Evolutionary conservation across 2,113 vertebrate species (phyloP), one percentile per base, ranked within the genome.

Genomic region (Oreochromis niloticus): DNA sequence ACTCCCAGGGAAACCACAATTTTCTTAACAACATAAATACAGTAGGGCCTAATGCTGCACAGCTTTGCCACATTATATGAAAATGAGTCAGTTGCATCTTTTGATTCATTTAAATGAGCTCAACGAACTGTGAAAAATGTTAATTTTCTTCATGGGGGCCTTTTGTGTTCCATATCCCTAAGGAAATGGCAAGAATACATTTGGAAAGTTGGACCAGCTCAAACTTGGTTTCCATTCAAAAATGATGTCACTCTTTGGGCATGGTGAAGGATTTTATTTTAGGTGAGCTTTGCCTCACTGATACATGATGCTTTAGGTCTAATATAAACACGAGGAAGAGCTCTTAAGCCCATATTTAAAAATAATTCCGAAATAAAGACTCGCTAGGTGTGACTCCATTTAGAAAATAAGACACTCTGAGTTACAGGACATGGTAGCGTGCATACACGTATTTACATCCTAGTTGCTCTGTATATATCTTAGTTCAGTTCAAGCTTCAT

Each of bases 51-150:
- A 82, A 79, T 88, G 56, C 41, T 46, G 68, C 63, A 43, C 61
- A 84, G 85, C 80, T 85, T 86, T 55, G 66, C 66, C 68, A 83
- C 86, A 83, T 68, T 80, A 34, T 89, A 90, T 88, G 82, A 93
- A 91, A 91, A 94, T 91, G 87, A 95, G 88, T 88, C 85, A 84
- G 90, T 93, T 93, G 91, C 92, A 93, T 91, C 87, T 93, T 91
- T 90, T 93, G 90, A 93, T 93, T 95, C 79, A 91, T 93, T 94
- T 85, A 91, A 95, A 95, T 95, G 87, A 93, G 94, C 89, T 91
- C 95, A 95, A 88, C 56, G 93, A 95, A 94, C 87, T 94, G 94
- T 94, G 91, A 86, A 92, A 91, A 92, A 94, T 93, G 88, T 93
- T 94, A 91, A 95, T 94, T 94, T 93, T 91, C 93, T 92, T 95